Conservation (phyloP, 2,888 invertebrate genomes). For the Cryptus viduatorius region DNA sequence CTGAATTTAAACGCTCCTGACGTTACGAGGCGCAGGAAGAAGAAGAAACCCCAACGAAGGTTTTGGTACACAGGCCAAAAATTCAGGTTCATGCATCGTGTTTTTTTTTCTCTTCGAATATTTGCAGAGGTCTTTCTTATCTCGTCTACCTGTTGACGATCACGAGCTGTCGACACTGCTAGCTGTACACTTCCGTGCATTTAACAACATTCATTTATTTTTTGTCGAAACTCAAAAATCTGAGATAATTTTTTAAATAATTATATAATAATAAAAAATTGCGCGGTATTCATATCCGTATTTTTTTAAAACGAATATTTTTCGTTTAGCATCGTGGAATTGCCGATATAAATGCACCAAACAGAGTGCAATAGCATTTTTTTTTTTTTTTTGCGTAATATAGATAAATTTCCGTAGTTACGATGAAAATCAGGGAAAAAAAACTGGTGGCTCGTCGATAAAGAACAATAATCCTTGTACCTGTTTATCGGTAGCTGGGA, state of each 20-base stretch:
- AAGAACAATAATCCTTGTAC: conserved; percentile 42
- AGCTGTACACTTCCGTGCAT: conserved; percentile 6
- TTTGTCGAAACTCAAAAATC: neutral
- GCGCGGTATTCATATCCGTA: neutral
- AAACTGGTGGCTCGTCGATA: conserved; percentile 1
- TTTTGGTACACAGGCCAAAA: conserved; percentile 55
- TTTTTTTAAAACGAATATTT: too few species aligned
- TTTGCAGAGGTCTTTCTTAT: conserved; percentile 64
- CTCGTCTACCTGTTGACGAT: conserved; percentile 63
- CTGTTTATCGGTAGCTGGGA: conserved; percentile 59
- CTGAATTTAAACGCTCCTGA: conserved; percentile 63
- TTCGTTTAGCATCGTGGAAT: neutral
- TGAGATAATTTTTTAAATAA: neutral
- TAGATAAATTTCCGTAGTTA: conserved; percentile 11
- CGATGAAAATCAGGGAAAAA: neutral
- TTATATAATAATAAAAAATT: neutral
- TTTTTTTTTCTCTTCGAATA: conserved; percentile 32
- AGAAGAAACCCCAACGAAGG: conserved; percentile 40
- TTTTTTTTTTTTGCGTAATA: neutral
- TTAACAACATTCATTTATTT: neutral
- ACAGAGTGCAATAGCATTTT: neutral
- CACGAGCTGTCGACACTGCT: conserved; percentile 40
- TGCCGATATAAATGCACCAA: neutral
- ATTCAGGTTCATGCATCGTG: conserved; percentile 29
- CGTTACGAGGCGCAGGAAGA: conserved; percentile 16